A percentile compares a stretch with the other conserved stretches of the same genome.
These are phyloP conservation scores for Drosophila robusta DNA, from an alignment of 2,888 invertebrate species.

Conservation along the genomic window DNA sequence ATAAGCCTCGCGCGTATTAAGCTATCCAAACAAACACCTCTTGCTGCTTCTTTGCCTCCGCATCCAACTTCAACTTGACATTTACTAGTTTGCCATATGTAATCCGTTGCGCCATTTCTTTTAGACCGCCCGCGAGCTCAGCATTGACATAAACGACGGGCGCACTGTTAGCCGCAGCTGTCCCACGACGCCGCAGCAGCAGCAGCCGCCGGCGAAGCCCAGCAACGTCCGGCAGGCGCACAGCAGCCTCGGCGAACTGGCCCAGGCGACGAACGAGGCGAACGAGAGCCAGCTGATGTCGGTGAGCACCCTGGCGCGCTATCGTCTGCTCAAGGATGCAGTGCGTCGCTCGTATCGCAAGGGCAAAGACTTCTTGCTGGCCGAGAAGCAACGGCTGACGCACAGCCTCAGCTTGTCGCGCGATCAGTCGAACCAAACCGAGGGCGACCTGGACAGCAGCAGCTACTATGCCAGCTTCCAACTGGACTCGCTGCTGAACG, in stretches of 20 bases:
- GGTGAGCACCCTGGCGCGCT: constrained; percentile 71
- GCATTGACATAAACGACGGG: constrained; percentile 58
- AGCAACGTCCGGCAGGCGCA: constrained; percentile 25
- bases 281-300: constrained; percentile 60
- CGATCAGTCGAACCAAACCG: constrained; percentile 66
- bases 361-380: constrained; percentile 77
- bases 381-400: constrained; percentile 75
- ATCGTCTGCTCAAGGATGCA: constrained; percentile 79
- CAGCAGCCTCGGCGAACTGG: constrained; percentile 61
- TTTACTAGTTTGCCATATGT: constrained; percentile 17
- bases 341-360: constrained; percentile 83
- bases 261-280: constrained; percentile 29
- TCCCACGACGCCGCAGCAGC: constrained; percentile 70
- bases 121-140: constrained; percentile 56
- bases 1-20: constrained; percentile 38
- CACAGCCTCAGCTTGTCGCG: constrained; percentile 64
- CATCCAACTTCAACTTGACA: constrained; percentile 12
- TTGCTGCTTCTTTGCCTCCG: constrained; percentile 22
- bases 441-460: constrained; percentile 60
- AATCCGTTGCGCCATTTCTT: constrained; percentile 49
- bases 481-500: constrained; percentile 73
- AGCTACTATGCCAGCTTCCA: constrained; percentile 67
- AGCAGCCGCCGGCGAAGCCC: constrained; percentile 41
- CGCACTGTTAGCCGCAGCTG: constrained; percentile 65
- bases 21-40: constrained; percentile 24